These are phyloP conservation scores for Pseudolycoriella hygida DNA, from an alignment of 2,888 invertebrate species.

Conservation along the genomic window DNA sequence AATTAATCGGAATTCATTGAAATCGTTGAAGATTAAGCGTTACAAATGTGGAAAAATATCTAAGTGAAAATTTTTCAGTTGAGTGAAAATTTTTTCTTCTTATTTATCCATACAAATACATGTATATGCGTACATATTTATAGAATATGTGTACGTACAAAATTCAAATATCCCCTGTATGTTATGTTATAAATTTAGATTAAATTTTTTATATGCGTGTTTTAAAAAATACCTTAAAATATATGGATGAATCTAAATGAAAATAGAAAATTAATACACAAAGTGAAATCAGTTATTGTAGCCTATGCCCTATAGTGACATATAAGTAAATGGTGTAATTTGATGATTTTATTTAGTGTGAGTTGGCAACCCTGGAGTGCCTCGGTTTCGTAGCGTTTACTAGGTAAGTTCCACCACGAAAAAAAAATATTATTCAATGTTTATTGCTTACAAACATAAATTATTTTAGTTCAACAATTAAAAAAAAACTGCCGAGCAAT, in stretches of 20 bases:
- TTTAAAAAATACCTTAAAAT: too few relatives aligned
- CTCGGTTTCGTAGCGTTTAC: conserved; percentile 32
- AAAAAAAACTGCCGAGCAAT: conserved; percentile 1
- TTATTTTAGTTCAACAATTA: background rate
- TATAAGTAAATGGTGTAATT: conserved; percentile 13
- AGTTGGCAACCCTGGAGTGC: conserved; percentile 33
- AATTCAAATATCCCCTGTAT: too few relatives aligned
- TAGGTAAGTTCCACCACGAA: conserved; percentile 21
- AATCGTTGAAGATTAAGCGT: too few relatives aligned
- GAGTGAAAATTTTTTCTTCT: background rate
- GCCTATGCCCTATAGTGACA: conserved; percentile 6
- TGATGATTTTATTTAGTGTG: conserved; percentile 23
- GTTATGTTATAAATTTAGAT: too few relatives aligned
- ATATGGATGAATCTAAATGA: conserved; percentile 3
- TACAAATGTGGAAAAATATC: too few relatives aligned
- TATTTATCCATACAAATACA: background rate
- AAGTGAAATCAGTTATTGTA: background rate
- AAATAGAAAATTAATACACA: conserved; percentile 3
- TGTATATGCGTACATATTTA: too few relatives aligned
- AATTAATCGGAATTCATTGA: too few relatives aligned
- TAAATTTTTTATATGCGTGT: too few relatives aligned
- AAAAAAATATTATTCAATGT: background rate
- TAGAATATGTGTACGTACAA: too few relatives aligned
- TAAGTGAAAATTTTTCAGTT: too few relatives aligned
- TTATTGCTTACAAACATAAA: too few relatives aligned